A percentile compares a stretch with the other conserved stretches of the same genome.
phyloP scores from a whole-genome alignment of 2,797 vertebrate genomes.

The Amblyopsis hoosieri region DNA sequence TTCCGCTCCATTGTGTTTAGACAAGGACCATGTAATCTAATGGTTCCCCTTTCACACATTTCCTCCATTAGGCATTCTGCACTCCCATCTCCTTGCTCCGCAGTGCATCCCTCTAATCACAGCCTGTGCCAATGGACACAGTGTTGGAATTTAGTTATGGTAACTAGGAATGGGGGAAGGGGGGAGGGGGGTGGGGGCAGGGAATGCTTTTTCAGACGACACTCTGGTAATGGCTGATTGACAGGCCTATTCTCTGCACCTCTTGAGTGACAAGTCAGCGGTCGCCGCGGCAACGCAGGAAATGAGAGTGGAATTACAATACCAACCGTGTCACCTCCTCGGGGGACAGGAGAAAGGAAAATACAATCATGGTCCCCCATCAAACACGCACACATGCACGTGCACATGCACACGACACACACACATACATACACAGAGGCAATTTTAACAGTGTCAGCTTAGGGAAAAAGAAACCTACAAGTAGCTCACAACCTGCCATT shows the following conservation, averaged over 20 bases:
- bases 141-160: conserved; percentile 67
- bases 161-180: conserved; percentile 52
- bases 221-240: conserved; percentile 75
- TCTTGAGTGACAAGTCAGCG: conserved; percentile 75
- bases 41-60: conserved; percentile 7
- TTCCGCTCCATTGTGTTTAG: background rate
- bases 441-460: too few relatives aligned
- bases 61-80: conserved; percentile 39
- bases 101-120: conserved; percentile 44
- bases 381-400: conserved; percentile 46
- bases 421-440: conserved; percentile 20
- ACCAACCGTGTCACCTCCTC: conserved; percentile 76
- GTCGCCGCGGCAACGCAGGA: conserved; percentile 65
- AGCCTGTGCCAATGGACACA: conserved; percentile 45
- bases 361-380: conserved; percentile 71
- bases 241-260: conserved; percentile 72
- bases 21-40: conserved; percentile 31
- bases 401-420: conserved; percentile 26
- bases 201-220: conserved; percentile 36
- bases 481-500: too few relatives aligned
- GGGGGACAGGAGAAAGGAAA: conserved; percentile 71
- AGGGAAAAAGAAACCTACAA: too few relatives aligned
- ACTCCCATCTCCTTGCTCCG: conserved; percentile 14
- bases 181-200: too few relatives aligned
- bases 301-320: conserved; percentile 83